These are phyloP conservation scores for Lycopodina hypogea DNA, from an alignment of 37 sponge, comb jelly and placozoan species.

Conservation along the genomic window DNA sequence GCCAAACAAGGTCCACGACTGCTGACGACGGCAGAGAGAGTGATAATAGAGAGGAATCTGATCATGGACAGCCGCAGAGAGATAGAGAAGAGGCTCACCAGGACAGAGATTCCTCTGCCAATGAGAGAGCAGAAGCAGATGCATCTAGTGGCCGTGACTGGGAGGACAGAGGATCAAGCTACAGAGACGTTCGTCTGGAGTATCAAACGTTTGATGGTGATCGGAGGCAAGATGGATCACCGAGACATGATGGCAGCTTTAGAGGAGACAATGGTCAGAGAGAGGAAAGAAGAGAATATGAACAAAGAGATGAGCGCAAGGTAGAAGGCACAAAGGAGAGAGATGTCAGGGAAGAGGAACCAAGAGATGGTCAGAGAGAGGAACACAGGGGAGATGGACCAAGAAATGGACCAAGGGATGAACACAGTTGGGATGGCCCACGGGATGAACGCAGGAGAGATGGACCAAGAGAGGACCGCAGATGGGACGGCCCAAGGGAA, in stretches of 20 bases:
- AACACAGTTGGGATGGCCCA: neutral
- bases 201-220: neutral
- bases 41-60: neutral
- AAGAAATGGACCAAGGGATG: neutral
- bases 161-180: no score
- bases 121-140: neutral
- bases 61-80: neutral
- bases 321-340: neutral
- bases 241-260: neutral
- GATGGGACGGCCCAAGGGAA: neutral
- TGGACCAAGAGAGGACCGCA: neutral
- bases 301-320: neutral
- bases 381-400: neutral
- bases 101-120: neutral
- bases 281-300: neutral
- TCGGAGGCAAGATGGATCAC: neutral
- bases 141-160: no score
- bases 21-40: neutral
- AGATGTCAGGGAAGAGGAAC: neutral
- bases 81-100: neutral
- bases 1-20: no score
- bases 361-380: neutral
- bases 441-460: neutral
- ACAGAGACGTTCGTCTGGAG: neutral
- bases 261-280: neutral